A percentile compares a stretch with the other conserved stretches of the same genome.
phyloP scores from a whole-genome alignment of 2,797 vertebrate species.

The Austrolebias charrua region DNA sequence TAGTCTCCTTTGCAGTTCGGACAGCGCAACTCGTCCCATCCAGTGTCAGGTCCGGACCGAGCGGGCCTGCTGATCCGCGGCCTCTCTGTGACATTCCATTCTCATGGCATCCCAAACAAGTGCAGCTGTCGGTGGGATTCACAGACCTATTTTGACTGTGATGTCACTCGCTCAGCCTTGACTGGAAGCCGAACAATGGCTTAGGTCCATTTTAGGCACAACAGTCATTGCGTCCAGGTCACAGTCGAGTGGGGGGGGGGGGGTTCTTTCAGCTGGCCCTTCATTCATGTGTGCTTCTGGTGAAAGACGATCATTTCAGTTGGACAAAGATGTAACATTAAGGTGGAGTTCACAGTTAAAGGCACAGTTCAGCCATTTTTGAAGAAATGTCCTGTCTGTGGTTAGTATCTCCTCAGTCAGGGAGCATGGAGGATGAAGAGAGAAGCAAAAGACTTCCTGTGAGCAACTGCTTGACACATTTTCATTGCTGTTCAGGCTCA shows the following conservation, averaged over 20 bases:
- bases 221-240: conserved; percentile 21
- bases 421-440: too few relatives aligned
- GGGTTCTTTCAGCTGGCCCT: neutral
- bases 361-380: too few relatives aligned
- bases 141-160: conserved; percentile 63
- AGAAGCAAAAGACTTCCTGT: too few relatives aligned
- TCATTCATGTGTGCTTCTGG: conserved; percentile 4
- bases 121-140: conserved; percentile 71
- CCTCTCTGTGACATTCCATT: conserved; percentile 61
- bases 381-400: too few relatives aligned
- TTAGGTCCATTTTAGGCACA: conserved; percentile 58
- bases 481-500: too few relatives aligned
- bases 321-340: too few relatives aligned
- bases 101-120: conserved; percentile 43
- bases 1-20: neutral
- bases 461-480: too few relatives aligned
- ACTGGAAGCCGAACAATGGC: conserved; percentile 62
- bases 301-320: neutral
- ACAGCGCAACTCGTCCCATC: neutral
- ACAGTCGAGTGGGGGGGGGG: conserved; percentile 7
- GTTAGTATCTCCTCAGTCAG: too few relatives aligned
- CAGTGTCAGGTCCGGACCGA: too few relatives aligned
- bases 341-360: neutral
- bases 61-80: conserved; percentile 24
- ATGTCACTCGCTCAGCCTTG: conserved; percentile 64